Base-by-base conservation (phyloP, 2,113 vertebrate species). In the Empidonax alnorum region DNA sequence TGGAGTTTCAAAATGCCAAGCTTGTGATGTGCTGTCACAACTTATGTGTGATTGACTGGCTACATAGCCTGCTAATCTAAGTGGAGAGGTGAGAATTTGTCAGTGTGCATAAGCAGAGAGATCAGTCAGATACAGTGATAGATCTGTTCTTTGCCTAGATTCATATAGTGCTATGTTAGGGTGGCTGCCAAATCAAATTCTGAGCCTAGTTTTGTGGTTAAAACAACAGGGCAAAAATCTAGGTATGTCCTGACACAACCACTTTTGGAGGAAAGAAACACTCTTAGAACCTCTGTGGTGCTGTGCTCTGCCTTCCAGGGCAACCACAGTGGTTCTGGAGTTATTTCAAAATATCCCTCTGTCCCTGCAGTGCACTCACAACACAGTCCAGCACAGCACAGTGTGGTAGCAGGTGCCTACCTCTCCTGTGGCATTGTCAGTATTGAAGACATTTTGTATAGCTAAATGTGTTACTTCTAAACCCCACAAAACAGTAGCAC, bases 51-150 rank as follows among this genome's bases (percentile, higher is more conserved):
- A 98, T 94, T 98, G 97, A 96, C 94, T 97, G 95, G 96, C 95
- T 97, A 95, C 94, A 95, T 94, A 96, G 97, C 79, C 86, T 68
- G 95, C 97, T 97, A 96, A 97, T 98, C 97, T 98, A 97, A 97
- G 97, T 87, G 96, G 96, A 98, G 96, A 97, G 96, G 98, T 98
- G 97, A 98, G 97, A 98, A 98, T 98, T 98, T 98, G 97, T 98
- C 98, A 98, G 96, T 95, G 94, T 97, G 97, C 94, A 98, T 97
- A 97, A 98, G 96, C 89, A 97, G 96, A 97, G 95, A 98, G 97
- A 98, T 98, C 97, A 98, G 94, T 98, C 97, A 98, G 97, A 97
- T 97, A 96, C 2, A 95, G 96, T 95, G 97, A 98, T 98, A 97
- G 97, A 98, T 98, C 96, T 97, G 96, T 96, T 98, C 97, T 97